Conservation (phyloP, 2,888 invertebrate genomes). For the Cybosia mesomella region DNA sequence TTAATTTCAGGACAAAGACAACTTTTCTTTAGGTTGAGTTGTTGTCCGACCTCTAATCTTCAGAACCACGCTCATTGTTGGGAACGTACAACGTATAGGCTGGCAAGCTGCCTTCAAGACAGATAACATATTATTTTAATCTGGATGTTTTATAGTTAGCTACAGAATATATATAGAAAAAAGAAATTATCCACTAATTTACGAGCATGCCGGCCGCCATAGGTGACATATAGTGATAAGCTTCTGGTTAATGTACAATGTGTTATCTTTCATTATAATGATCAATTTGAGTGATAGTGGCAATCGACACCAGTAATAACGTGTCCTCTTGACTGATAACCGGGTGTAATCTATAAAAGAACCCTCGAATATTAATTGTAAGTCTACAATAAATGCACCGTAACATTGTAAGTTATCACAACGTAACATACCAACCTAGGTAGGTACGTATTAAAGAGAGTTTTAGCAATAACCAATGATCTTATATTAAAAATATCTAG, state of each 20-base stretch:
- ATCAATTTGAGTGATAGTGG: neutral
- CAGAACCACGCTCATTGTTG: too few species aligned
- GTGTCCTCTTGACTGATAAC: neutral
- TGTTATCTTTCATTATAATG: neutral
- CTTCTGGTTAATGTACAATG: neutral
- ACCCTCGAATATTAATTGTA: neutral
- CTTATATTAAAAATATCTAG: too few species aligned
- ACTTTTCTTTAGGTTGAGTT: too few species aligned
- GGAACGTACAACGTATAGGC: too few species aligned
- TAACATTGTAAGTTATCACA: too few species aligned
- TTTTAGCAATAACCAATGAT: too few species aligned
- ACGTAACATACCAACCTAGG: too few species aligned
- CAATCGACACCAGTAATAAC: conserved; percentile 3
- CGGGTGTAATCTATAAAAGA: neutral
- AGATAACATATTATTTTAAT: too few species aligned
- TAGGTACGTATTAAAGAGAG: too few species aligned
- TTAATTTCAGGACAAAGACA: too few species aligned
- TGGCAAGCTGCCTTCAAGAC: too few species aligned
- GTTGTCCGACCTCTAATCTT: too few species aligned
- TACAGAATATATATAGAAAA: neutral
- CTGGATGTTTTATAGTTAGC: neutral
- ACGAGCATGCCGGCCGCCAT: neutral
- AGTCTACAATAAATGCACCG: neutral
- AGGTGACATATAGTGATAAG: neutral
- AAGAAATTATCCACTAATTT: neutral